phyloP scores from a whole-genome alignment of 2,113 vertebrate species.

The Lophura nycthemera region DNA sequence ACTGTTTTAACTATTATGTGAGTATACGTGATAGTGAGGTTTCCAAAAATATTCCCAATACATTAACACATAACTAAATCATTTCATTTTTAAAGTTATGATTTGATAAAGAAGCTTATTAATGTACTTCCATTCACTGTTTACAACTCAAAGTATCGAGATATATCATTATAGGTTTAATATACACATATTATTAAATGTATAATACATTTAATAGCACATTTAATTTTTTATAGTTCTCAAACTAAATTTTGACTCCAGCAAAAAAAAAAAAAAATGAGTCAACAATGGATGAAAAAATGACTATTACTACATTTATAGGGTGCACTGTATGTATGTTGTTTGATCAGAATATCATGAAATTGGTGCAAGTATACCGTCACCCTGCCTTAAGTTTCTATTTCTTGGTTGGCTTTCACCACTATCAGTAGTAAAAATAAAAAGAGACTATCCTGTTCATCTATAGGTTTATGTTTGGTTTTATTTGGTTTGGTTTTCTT shows the following conservation, averaged over 20 bases:
- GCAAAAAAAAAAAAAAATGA: neutral
- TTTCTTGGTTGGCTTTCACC: neutral
- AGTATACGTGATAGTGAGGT: neutral
- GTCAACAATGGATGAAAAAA: neutral
- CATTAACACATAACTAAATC: neutral
- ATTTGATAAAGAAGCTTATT: neutral
- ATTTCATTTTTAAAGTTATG: neutral
- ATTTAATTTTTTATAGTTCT: neutral
- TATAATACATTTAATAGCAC: neutral
- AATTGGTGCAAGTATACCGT: neutral
- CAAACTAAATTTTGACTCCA: neutral
- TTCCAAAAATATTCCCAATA: neutral
- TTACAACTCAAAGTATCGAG: neutral
- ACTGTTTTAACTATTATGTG: neutral
- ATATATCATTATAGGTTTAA: neutral
- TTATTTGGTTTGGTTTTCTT: neutral
- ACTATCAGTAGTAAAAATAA: neutral
- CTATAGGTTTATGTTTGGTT: neutral
- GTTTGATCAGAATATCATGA: neutral
- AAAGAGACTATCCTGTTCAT: neutral
- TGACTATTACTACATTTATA: neutral
- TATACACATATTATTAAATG: too few species aligned
- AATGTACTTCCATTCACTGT: neutral
- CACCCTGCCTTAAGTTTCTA: neutral
- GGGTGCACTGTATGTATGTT: too few species aligned